These are phyloP conservation scores for Oscheius sp. DNA, from an alignment of 2,888 invertebrate genomes.

Conservation along the genomic window DNA sequence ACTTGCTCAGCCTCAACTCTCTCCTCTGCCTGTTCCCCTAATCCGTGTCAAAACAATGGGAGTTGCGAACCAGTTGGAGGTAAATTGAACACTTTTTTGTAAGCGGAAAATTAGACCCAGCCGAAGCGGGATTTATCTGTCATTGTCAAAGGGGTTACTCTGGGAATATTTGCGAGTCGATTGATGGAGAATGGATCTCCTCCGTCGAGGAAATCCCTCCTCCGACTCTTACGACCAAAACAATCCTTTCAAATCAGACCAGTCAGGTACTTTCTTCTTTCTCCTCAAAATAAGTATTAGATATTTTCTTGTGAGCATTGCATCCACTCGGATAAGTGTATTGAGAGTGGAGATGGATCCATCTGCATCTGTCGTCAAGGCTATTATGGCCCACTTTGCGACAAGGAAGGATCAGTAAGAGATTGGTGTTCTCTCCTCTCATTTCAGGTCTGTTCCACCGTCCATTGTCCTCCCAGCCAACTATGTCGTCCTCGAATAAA, in stretches of 20 bases:
- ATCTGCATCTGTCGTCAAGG: slow-evolving; percentile 51
- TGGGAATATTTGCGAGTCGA: slow-evolving; percentile 53
- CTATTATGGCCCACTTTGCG: slow-evolving; percentile 46
- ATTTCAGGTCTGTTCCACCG: slow-evolving; percentile 36
- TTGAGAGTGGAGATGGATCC: slow-evolving; percentile 40
- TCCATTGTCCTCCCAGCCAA: slow-evolving; percentile 33
- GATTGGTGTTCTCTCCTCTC: neutral
- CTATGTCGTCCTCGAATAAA: slow-evolving; percentile 33
- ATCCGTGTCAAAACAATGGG: slow-evolving; percentile 29
- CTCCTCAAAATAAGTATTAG: slow-evolving; percentile 12
- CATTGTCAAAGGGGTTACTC: slow-evolving; percentile 47
- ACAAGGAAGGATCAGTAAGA: slow-evolving; percentile 40
- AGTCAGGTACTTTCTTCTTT: neutral
- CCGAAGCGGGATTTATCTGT: slow-evolving; percentile 38
- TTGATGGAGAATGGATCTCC: neutral
- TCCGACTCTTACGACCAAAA: neutral
- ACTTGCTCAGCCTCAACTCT: slow-evolving; percentile 11
- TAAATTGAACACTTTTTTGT: neutral
- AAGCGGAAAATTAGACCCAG: neutral
- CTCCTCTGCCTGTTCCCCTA: slow-evolving; percentile 15
- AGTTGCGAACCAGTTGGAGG: slow-evolving; percentile 27
- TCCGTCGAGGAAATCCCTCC: neutral
- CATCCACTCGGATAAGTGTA: slow-evolving; percentile 41
- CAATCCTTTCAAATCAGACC: neutral
- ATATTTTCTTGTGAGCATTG: slow-evolving; percentile 48